Evolutionary conservation across 2,113 vertebrate species (phyloP).

Genomic region (Cephalopterus ornatus): DNA sequence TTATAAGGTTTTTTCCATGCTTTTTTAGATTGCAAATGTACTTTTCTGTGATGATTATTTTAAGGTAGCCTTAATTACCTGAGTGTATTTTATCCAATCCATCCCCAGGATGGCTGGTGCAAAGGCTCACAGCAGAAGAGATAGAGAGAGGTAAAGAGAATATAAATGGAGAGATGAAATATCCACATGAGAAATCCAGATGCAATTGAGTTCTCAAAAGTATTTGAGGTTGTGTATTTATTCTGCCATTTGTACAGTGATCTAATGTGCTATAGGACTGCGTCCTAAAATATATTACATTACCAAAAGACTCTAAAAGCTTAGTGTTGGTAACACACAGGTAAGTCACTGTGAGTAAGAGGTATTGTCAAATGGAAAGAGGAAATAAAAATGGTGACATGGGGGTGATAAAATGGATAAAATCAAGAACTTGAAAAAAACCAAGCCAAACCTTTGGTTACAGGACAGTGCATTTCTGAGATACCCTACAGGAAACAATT

Average conservation of each 20-base stretch:
- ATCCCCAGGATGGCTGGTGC: neutral
- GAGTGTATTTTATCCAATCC: neutral
- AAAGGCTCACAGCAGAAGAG: neutral
- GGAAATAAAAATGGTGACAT: fast-evolving
- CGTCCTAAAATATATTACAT: neutral
- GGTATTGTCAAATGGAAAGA: neutral
- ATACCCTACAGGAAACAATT: neutral
- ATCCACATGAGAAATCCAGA: neutral
- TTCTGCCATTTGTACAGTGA: neutral
- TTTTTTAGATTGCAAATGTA: neutral
- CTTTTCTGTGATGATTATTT: neutral
- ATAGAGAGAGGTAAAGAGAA: neutral
- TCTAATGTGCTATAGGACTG: neutral
- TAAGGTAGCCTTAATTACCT: neutral
- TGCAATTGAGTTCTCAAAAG: neutral
- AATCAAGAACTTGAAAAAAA: neutral
- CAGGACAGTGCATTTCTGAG: neutral
- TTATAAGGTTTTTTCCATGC: neutral
- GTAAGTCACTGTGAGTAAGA: neutral
- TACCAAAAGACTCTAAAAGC: neutral
- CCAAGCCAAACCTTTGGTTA: neutral
- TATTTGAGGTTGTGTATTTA: neutral
- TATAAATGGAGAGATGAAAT: neutral
- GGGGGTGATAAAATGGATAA: neutral
- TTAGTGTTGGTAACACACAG: neutral